Evolutionary conservation across 2,797 vertebrate genomes (phyloP).

Genomic region (Gambelia wislizenii): DNA sequence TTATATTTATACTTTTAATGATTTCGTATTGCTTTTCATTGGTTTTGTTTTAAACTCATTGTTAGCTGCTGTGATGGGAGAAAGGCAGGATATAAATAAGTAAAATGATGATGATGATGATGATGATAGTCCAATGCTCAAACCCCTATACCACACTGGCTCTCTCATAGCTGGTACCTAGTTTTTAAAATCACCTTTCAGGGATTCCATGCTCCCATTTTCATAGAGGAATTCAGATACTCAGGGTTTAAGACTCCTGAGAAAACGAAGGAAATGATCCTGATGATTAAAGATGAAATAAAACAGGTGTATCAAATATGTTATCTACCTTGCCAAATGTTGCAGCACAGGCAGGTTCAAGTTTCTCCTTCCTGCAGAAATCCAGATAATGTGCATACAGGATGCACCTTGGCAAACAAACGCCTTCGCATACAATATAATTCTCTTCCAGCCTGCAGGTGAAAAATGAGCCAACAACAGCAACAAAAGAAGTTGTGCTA

Average conservation of each 20-base stretch:
- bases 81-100: too few species aligned
- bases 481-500: slow-evolving; percentile 6
- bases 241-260: neutral
- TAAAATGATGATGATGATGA: too few species aligned
- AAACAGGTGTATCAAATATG: neutral
- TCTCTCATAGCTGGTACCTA: neutral
- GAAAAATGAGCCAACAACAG: slow-evolving; percentile 38
- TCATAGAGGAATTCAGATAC: neutral
- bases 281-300: slow-evolving; percentile 4
- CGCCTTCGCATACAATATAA: slow-evolving; percentile 98
- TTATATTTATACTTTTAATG: too few species aligned
- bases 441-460: slow-evolving; percentile 95
- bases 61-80: too few species aligned
- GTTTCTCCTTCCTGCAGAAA: slow-evolving; percentile 97
- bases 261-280: neutral
- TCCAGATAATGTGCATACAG: slow-evolving; percentile 98
- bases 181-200: slow-evolving; percentile 11
- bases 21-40: too few species aligned
- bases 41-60: too few species aligned
- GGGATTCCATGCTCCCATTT: neutral
- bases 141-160: too few species aligned
- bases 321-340: slow-evolving; percentile 95
- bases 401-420: slow-evolving; percentile 96
- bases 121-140: too few species aligned
- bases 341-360: slow-evolving; percentile 97